phyloP scores from a whole-genome alignment of 2,113 vertebrate genomes.

The Scytalopus superciliaris region DNA sequence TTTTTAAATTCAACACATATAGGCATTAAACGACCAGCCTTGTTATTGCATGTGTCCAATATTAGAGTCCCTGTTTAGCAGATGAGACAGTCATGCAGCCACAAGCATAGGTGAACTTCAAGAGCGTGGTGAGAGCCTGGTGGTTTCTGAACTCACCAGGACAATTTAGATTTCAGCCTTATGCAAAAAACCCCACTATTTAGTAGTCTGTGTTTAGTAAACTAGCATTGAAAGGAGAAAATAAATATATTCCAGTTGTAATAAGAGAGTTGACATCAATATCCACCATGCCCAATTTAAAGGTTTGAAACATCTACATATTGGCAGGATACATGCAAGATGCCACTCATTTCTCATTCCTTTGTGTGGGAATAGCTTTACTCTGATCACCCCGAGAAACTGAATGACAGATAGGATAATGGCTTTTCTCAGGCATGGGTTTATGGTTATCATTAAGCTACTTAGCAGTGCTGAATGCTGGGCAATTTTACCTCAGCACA shows the following conservation, averaged over 20 bases:
- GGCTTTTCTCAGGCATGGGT: not conserved
- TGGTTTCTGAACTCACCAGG: not conserved
- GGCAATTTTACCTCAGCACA: not conserved
- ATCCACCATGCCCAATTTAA: fast-evolving
- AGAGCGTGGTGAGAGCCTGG: not conserved
- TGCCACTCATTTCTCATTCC: not conserved
- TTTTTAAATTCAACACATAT: not conserved
- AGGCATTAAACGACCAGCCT: not conserved
- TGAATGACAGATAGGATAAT: not conserved
- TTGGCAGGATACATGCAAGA: not conserved
- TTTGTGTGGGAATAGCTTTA: not conserved
- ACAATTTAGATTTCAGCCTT: not conserved
- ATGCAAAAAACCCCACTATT: not conserved
- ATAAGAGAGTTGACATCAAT: not conserved
- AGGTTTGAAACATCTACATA: not conserved
- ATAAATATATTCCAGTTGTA: not conserved
- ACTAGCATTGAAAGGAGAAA: not conserved
- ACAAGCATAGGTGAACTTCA: not conserved
- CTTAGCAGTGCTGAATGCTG: not conserved
- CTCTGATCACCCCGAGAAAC: not conserved
- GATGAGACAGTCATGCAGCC: not conserved
- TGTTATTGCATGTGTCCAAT: not conserved
- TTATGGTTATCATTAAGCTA: not conserved
- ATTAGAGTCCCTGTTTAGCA: not conserved
- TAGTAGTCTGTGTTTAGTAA: not conserved